Percentiles rank a stretch among this genome's conserved stretches.
phyloP scores from a whole-genome alignment of 2,113 vertebrate genomes.

The Halcyon malimbica region DNA sequence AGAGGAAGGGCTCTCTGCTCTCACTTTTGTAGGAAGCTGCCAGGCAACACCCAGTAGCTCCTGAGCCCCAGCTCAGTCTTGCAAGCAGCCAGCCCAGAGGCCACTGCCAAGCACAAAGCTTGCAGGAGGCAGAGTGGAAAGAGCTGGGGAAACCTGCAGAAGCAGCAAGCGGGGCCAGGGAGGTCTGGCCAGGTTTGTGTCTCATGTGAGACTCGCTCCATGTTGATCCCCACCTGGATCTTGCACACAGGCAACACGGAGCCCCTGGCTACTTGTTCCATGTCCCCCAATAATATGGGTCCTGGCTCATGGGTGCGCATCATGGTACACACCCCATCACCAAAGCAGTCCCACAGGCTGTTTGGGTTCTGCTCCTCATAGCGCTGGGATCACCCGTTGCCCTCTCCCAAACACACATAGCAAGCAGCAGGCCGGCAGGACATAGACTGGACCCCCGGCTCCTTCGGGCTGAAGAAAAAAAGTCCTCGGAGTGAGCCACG shows the following conservation, averaged over 20 bases:
- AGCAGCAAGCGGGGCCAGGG: neutral
- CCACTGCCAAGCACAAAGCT: neutral
- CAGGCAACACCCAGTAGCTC: fast-evolving
- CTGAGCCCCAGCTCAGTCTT: neutral
- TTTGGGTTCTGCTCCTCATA: neutral
- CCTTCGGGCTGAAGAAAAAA: neutral
- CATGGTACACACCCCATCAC: neutral
- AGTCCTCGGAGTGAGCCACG: neutral
- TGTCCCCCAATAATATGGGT: fast-evolving
- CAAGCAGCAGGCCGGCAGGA: neutral
- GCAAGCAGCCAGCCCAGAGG: neutral
- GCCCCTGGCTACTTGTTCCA: neutral
- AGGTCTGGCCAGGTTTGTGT: neutral
- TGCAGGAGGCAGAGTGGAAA: neutral
- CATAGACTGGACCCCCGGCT: neutral
- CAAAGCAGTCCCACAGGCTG: neutral
- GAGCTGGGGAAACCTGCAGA: neutral
- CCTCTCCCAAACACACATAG: neutral
- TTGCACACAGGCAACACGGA: neutral
- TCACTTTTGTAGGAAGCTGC: neutral
- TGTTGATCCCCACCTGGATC: fast-evolving
- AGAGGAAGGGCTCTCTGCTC: neutral
- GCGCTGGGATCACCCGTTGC: neutral
- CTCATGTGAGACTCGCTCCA: neutral
- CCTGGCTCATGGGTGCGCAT: fast-evolving